Evolutionary conservation across 2,888 invertebrate genomes (phyloP).

Genomic region (Colletes collaris): DNA sequence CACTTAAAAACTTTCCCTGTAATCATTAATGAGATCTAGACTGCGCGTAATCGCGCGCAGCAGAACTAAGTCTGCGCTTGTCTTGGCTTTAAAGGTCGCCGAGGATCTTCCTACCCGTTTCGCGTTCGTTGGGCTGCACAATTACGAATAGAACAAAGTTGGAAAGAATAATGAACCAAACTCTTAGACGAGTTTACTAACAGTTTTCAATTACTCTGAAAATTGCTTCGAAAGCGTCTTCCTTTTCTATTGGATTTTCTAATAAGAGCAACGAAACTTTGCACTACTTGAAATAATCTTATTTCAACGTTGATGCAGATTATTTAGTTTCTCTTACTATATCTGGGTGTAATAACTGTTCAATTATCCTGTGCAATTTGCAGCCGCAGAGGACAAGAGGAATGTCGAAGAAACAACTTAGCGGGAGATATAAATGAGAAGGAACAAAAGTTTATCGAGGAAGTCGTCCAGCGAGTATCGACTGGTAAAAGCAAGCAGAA

Average conservation of each 20-base stretch:
- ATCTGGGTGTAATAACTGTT: too few relatives aligned
- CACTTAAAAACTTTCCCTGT: neutral
- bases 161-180: neutral
- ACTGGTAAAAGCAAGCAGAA: constrained; percentile 61
- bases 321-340: too few relatives aligned
- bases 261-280: too few relatives aligned
- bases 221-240: neutral
- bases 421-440: constrained; percentile 59
- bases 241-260: neutral
- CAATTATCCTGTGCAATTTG: neutral
- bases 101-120: neutral
- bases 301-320: too few relatives aligned
- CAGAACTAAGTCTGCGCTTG: neutral
- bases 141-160: neutral
- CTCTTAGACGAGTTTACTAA: too few relatives aligned
- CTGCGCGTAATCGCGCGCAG: neutral
- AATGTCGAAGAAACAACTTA: constrained; percentile 6
- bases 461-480: constrained; percentile 52
- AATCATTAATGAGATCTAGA: constrained; percentile 25
- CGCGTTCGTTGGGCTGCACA: neutral
- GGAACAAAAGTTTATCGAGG: constrained; percentile 67
- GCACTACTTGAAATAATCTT: too few relatives aligned
- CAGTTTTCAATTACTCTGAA: too few relatives aligned
- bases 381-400: constrained; percentile 36
- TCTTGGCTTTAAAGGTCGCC: neutral